Percentiles rank a stretch among this genome's conserved stretches.
Evolutionary conservation across 2,113 vertebrate genomes (phyloP).

Genomic region (Pyrgilauda ruficollis): DNA sequence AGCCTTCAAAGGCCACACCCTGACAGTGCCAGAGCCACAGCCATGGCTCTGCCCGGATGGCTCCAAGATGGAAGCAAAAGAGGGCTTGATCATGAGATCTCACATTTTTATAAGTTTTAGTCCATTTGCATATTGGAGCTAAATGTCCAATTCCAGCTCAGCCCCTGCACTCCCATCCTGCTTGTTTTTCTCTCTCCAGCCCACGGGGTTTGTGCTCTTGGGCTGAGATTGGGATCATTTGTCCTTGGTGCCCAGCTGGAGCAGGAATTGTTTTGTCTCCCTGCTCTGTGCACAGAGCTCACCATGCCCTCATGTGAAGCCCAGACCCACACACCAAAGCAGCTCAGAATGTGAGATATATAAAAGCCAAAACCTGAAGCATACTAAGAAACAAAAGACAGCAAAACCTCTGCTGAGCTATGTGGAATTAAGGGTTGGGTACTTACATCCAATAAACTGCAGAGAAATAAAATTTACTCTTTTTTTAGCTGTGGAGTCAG

Average conservation of each 20-base stretch:
- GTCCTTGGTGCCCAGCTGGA: neutral
- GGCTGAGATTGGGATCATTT: neutral
- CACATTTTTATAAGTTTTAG: neutral
- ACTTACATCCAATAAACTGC: neutral
- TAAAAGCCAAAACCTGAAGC: accelerated
- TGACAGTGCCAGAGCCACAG: neutral
- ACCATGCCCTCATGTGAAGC: neutral
- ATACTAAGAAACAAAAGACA: neutral
- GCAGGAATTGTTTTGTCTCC: neutral
- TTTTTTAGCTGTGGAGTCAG: neutral
- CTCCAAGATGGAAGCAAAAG: neutral
- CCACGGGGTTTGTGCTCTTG: neutral
- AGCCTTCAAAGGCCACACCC: neutral
- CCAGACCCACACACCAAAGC: neutral
- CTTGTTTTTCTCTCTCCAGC: neutral
- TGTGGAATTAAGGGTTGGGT: neutral
- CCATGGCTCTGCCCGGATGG: neutral
- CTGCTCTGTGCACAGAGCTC: neutral
- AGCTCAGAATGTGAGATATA: neutral
- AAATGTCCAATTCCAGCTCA: neutral
- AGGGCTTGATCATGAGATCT: neutral
- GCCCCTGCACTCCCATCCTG: neutral
- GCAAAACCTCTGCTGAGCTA: neutral
- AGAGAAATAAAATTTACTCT: neutral
- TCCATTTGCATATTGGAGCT: neutral